Percentiles rank a stretch among this genome's conserved stretches.
phyloP scores from a whole-genome alignment of 2,888 invertebrate species.

The Cheilosia grossa region DNA sequence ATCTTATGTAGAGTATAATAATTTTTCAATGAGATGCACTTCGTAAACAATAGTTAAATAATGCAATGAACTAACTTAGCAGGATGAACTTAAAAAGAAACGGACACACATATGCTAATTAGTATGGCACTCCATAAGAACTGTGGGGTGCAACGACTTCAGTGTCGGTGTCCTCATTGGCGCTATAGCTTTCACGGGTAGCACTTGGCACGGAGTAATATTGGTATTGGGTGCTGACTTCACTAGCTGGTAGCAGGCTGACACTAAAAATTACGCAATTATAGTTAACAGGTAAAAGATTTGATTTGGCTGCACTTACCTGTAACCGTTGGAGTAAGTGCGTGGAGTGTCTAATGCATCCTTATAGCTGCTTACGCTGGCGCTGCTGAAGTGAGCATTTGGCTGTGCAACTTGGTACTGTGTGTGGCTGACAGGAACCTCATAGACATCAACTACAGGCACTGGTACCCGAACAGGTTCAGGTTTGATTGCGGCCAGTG shows the following conservation, averaged over 20 bases:
- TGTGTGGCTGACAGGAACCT: constrained; percentile 22
- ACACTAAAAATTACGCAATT: constrained; percentile 6
- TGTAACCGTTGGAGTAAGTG: constrained; percentile 39
- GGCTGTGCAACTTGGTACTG: constrained; percentile 20
- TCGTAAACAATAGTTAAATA: constrained; percentile 36
- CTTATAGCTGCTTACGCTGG: constrained; percentile 14
- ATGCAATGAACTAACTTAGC: constrained; percentile 3
- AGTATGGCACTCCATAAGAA: constrained; percentile 58
- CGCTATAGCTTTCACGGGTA: not conserved
- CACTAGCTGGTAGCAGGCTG: constrained; percentile 20
- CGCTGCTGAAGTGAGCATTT: constrained; percentile 32
- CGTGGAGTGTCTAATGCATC: constrained; percentile 10
- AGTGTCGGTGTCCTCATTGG: constrained; percentile 16
- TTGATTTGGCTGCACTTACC: not conserved
- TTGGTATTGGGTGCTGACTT: constrained; percentile 30
- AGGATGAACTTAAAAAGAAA: not conserved
- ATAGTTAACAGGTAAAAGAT: not conserved
- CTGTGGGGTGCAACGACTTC: constrained; percentile 37
- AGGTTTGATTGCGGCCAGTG: not conserved
- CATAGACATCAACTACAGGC: constrained; percentile 11
- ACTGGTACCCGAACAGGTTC: not conserved
- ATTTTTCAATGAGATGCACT: constrained; percentile 3
- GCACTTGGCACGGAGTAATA: constrained; percentile 19
- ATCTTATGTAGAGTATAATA: not conserved
- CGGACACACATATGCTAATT: not conserved